These are phyloP conservation scores for Carollia perspicillata DNA, from an alignment of 2,113 vertebrate species.

Conservation along the genomic window DNA sequence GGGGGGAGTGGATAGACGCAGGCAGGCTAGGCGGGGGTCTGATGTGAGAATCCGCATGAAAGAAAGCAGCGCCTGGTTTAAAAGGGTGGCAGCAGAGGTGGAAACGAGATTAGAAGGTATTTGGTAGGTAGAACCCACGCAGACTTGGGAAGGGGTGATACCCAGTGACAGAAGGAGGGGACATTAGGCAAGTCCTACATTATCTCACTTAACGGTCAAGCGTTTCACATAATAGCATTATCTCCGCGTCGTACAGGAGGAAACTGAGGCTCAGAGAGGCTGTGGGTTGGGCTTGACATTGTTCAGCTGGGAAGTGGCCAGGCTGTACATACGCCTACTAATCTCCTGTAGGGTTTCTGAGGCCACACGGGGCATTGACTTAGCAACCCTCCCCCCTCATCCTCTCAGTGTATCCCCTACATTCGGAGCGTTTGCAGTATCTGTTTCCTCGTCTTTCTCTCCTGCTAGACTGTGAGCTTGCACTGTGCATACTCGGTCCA, in stretches of 20 bases:
- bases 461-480: not conserved
- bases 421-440: not conserved
- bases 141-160: not conserved
- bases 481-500: not conserved
- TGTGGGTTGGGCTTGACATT: not conserved
- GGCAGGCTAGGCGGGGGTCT: not conserved
- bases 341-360: not conserved
- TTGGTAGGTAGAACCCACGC: not conserved
- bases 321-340: not conserved
- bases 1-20: not conserved
- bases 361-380: too few relatives aligned
- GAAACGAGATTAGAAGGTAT: not conserved
- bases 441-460: not conserved
- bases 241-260: not conserved
- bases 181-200: not conserved
- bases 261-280: not conserved
- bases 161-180: not conserved
- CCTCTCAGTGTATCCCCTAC: not conserved
- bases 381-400: not conserved
- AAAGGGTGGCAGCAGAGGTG: not conserved
- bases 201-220: not conserved
- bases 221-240: not conserved
- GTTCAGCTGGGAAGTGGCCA: not conserved
- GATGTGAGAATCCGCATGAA: accelerated
- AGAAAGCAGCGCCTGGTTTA: not conserved